Percentiles rank a stretch among this genome's conserved stretches.
phyloP scores from a whole-genome alignment of 1,140 invertebrate species.

The Streblospio benedicti region DNA sequence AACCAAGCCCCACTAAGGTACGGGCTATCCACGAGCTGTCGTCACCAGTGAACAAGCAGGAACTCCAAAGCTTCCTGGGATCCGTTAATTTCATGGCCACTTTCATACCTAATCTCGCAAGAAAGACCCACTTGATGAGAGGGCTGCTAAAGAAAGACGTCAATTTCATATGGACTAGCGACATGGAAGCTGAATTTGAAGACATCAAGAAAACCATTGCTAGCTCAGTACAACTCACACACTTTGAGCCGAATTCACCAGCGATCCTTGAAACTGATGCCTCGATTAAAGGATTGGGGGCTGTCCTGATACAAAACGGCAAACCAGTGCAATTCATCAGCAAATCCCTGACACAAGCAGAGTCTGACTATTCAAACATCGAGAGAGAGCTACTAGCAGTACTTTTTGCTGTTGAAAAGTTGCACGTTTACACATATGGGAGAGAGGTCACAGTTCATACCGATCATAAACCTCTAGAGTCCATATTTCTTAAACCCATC shows the following conservation, averaged over 20 bases:
- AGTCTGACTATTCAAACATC: slow-evolving; percentile 44
- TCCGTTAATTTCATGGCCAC: not conserved
- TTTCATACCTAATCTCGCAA: not conserved
- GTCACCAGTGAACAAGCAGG: not conserved
- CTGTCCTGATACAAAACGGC: slow-evolving; percentile 19
- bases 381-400: slow-evolving; percentile 47
- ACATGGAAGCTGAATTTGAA: too few relatives aligned
- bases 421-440: slow-evolving; percentile 43
- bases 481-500: slow-evolving; percentile 36
- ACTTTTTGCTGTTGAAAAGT: slow-evolving; percentile 35
- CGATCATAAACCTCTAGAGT: slow-evolving; percentile 39
- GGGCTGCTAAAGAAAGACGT: not conserved
- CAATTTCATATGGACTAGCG: too few relatives aligned
- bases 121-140: not conserved
- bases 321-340: slow-evolving; percentile 36
- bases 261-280: slow-evolving; percentile 10
- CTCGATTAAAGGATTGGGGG: slow-evolving; percentile 19
- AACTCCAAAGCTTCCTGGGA: not conserved
- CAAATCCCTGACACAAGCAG: slow-evolving; percentile 30
- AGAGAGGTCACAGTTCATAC: slow-evolving; percentile 27
- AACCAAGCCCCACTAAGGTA: not conserved
- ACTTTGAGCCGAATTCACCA: slow-evolving; percentile 11
- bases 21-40: not conserved
- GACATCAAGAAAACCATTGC: slow-evolving; percentile 31
- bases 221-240: slow-evolving; percentile 24